Evolutionary conservation across 2,888 invertebrate species (phyloP), one percentile per base, ranked within the genome.

Genomic region (Orchestes rusci): DNA sequence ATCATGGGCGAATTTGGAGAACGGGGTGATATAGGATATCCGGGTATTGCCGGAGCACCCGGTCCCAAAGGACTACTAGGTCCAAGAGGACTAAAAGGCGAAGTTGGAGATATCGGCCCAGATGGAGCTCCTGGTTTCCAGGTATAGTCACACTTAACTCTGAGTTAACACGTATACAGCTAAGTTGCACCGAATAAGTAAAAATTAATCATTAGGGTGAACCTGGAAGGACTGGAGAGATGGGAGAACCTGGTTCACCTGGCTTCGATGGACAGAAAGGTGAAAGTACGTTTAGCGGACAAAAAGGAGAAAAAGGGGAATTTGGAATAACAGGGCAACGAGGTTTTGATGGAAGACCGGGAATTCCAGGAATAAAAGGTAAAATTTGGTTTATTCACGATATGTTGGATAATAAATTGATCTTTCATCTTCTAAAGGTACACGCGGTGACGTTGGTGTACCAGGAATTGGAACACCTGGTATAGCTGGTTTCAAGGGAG

Each of bases 241-340:
- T 58, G 32, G 74, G 75, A 8, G 64, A 64, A 2, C 47, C 54
- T 1, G 75, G 75, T n/a, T 55, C 56, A 16, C 53, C 60, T 8
- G 70, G 70, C 7, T 51, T 55, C 27, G 58, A 58, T 37, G 70
- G 70, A 35, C 53, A 59, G 20, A 63, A 58, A 54, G 85, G 86
- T 48, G 77, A 79, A n/a, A 67, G 73, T 35, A 71, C 80, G 1
- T 70, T 73, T 38, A 77, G 73, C 51, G 82, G 82, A 2, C 69
- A 72, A 45, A 76, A 77, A 61, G 84, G 84, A 27, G 78, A 80
- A 15, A 23, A 32, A 2, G 82, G 81, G 18, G 54, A 57, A 30
- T 49, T 50, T 13, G 64, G 64, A 7, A 40, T 56, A n/a, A 48
- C 49, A 10, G 63, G 63, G 15, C 31, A 32, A 8, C 48, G 56